These are phyloP conservation scores for Epiperipatus broadwayi DNA, from an alignment of 2,888 invertebrate genomes.

Conservation along the genomic window DNA sequence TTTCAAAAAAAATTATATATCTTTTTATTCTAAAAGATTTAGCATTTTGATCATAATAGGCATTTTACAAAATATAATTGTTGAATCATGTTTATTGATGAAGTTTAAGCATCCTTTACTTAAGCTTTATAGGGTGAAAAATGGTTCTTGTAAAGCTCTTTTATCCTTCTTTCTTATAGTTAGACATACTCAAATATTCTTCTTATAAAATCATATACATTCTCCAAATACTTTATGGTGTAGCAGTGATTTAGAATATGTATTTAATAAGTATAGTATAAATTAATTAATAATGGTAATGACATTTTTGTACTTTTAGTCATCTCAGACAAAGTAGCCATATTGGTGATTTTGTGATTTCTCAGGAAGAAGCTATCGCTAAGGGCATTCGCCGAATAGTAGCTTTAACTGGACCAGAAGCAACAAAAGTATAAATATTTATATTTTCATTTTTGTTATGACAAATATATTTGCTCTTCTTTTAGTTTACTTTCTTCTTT, in stretches of 20 bases:
- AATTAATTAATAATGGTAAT: constrained; percentile 8
- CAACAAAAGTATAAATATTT: constrained; percentile 35
- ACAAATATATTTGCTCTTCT: neutral
- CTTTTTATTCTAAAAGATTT: no score
- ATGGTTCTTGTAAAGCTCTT: no score
- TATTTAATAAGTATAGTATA: neutral
- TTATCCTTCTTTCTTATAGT: no score
- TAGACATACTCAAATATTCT: no score
- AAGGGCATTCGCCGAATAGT: constrained; percentile 94
- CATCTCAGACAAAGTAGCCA: constrained; percentile 78
- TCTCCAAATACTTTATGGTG: neutral
- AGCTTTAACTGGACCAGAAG: constrained; percentile 87
- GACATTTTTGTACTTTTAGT: constrained; percentile 25
- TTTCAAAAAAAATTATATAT: no score
- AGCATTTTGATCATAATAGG: no score
- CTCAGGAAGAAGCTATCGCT: constrained; percentile 94
- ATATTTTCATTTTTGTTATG: constrained; percentile 10
- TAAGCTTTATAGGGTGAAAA: no score
- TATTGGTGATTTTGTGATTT: constrained; percentile 83
- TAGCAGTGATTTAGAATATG: neutral
- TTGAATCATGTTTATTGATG: no score
- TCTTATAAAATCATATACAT: neutral
- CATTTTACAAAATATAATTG: no score
- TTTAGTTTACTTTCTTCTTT: constrained; percentile 12
- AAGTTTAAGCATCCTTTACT: no score